Conservation (phyloP, 2,797 vertebrate species). For the Anisognathus igniventris region DNA sequence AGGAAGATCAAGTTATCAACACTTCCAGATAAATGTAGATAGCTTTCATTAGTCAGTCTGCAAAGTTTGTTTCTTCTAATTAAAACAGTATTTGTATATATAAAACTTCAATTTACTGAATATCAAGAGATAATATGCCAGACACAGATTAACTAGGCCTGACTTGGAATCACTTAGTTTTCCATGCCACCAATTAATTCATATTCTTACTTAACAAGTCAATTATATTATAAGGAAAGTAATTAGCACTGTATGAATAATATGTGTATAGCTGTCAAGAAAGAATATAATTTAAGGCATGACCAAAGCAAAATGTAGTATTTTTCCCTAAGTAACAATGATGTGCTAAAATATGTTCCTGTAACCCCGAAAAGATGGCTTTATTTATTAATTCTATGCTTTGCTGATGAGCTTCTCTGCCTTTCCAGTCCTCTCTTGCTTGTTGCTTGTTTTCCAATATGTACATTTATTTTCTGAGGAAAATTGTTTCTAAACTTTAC, state of each 20-base stretch:
- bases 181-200: slow-evolving; percentile 62
- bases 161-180: slow-evolving; percentile 53
- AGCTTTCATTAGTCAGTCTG: neutral
- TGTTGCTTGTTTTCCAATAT: neutral
- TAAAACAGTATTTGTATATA: slow-evolving; percentile 1
- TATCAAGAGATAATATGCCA: slow-evolving; percentile 32
- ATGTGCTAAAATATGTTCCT: neutral
- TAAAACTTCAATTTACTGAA: neutral
- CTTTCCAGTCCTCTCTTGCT: neutral
- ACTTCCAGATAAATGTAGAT: neutral
- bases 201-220: slow-evolving; percentile 58
- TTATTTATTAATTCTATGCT: neutral
- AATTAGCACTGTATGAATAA: slow-evolving; percentile 66
- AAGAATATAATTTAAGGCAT: slow-evolving; percentile 18
- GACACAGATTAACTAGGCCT: slow-evolving; percentile 39
- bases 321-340: neutral
- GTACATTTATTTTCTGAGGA: neutral
- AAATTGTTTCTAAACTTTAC: neutral
- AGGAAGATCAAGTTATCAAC: neutral
- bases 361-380: neutral
- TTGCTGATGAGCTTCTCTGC: neutral
- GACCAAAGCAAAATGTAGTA: neutral
- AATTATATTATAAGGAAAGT: slow-evolving; percentile 35
- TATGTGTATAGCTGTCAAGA: slow-evolving; percentile 11
- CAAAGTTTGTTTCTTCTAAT: slow-evolving; percentile 2